Conservation (phyloP, 2,797 vertebrate genomes). For the Atherinosoma microstoma region DNA sequence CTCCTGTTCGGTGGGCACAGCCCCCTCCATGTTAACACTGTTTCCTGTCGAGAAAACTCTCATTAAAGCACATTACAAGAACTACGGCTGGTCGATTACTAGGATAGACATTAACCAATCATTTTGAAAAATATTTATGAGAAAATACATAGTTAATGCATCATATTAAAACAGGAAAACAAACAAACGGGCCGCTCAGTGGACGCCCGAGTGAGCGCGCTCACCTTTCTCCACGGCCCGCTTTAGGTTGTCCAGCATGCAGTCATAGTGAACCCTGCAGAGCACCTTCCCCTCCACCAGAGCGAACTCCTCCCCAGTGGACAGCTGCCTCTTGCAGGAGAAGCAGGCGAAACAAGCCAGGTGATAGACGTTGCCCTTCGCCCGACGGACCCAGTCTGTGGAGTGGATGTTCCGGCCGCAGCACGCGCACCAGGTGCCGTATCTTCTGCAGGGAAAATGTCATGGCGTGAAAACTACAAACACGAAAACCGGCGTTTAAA, state of each 20-base stretch:
- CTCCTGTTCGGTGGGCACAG: constrained; percentile 91
- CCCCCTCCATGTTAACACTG: constrained; percentile 90
- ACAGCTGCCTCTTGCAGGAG: constrained; percentile 95
- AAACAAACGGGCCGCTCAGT: too few species aligned
- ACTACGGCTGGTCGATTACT: too few species aligned
- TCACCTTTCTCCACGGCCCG: constrained; percentile 94
- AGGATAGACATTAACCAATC: background rate
- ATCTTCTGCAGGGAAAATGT: constrained; percentile 84
- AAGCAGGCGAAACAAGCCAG: constrained; percentile 97
- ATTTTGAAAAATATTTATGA: background rate
- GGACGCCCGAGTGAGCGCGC: background rate
- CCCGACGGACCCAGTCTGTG: constrained; percentile 96
- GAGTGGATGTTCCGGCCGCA: constrained; percentile 93
- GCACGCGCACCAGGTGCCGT: constrained; percentile 92
- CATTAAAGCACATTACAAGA: background rate
- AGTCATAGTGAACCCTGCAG: constrained; percentile 94
- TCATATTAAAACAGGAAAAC: background rate
- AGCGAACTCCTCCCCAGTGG: constrained; percentile 96
- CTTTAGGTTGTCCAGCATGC: constrained; percentile 95
- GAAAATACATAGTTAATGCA: too few species aligned
- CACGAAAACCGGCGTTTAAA: too few species aligned
- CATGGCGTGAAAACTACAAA: background rate
- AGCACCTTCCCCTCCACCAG: constrained; percentile 95
- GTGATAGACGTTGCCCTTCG: constrained; percentile 94
- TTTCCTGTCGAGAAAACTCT: constrained; percentile 81